Evolutionary conservation across 2,888 invertebrate species (phyloP).

Genomic region (Rhodophaea formosa): DNA sequence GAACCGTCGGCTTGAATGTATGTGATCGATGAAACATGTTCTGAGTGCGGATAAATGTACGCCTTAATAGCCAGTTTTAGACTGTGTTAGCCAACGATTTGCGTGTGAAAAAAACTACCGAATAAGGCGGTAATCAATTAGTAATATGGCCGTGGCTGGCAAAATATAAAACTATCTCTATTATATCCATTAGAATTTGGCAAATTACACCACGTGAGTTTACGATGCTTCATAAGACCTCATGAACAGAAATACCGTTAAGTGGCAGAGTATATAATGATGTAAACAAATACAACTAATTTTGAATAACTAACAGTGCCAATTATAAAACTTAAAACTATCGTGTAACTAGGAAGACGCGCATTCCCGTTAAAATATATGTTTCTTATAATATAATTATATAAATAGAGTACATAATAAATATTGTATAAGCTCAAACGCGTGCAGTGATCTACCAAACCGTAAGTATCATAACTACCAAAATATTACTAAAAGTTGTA

Average conservation of each 20-base stretch:
- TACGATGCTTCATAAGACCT: too few species aligned
- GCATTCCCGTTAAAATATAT: conserved; percentile 30
- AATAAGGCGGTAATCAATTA: too few species aligned
- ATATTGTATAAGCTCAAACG: conserved; percentile 38
- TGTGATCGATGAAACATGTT: too few species aligned
- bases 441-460: conserved; percentile 49
- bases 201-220: too few species aligned
- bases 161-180: too few species aligned
- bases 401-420: conserved; percentile 28
- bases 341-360: conserved; percentile 30
- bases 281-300: not conserved
- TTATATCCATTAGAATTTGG: too few species aligned
- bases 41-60: too few species aligned
- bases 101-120: too few species aligned
- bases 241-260: not conserved
- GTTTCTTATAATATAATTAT: conserved; percentile 19
- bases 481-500: not conserved
- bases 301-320: conserved; percentile 1
- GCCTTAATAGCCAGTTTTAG: too few species aligned
- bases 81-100: too few species aligned
- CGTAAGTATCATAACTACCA: conserved; percentile 28
- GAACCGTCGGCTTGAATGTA: too few species aligned
- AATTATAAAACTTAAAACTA: not conserved
- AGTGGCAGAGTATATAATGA: not conserved
- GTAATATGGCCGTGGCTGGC: too few species aligned